phyloP scores from a whole-genome alignment of 2,113 vertebrate species.

The Gavia stellata region DNA sequence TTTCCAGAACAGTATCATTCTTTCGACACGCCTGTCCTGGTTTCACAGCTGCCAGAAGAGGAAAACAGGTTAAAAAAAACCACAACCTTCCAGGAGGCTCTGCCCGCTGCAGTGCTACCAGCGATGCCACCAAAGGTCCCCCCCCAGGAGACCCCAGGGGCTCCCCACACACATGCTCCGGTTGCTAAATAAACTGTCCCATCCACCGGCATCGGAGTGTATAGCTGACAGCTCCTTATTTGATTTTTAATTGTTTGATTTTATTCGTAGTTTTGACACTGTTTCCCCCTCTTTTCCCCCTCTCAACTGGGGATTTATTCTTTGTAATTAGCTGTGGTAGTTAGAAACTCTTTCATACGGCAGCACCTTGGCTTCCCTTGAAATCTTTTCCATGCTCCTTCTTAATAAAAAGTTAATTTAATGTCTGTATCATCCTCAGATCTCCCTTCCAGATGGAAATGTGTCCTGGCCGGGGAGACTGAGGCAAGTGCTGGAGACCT shows the following conservation, averaged over 20 bases:
- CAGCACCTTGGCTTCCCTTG: not conserved
- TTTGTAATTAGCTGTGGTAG: conserved; percentile 1
- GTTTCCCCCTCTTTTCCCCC: not conserved
- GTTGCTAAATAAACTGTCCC: not conserved
- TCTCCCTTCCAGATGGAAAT: not conserved
- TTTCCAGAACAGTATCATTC: conserved; percentile 4
- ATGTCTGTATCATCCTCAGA: not conserved
- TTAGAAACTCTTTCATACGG: not conserved
- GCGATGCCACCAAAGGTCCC: not conserved
- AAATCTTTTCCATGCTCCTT: not conserved
- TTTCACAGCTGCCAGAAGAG: not conserved
- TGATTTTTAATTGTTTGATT: not conserved
- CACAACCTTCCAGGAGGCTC: not conserved
- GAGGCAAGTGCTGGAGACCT: not conserved
- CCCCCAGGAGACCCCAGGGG: not conserved
- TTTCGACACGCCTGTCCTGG: not conserved
- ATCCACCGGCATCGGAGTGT: no score
- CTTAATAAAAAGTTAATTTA: not conserved
- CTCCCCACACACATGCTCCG: fast-evolving
- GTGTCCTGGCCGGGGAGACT: not conserved
- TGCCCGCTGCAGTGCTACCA: not conserved
- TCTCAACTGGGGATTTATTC: not conserved
- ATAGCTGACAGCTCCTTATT: not conserved
- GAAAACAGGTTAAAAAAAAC: not conserved
- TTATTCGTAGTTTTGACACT: not conserved